Evolutionary conservation across 2,797 vertebrate species (phyloP), one percentile per base, ranked within the genome.

Genomic region (Antrozous pallidus): DNA sequence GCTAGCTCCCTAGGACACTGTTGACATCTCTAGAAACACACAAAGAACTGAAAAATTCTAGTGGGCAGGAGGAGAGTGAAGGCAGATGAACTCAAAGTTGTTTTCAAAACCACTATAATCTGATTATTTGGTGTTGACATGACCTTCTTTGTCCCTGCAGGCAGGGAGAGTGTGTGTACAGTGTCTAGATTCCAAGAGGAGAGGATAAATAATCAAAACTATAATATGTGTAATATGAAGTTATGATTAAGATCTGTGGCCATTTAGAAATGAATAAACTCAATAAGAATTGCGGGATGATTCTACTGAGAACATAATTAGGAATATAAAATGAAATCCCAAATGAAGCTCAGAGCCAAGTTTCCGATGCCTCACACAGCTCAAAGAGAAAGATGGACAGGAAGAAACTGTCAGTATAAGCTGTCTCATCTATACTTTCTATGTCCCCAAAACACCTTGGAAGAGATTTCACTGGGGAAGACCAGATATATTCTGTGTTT

Each of bases 341-440:
- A 86, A 75, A 45, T 18, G 63, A 20, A 16, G 47, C 51, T 74
- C 71, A n/a, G 5, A 69, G 16, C 13, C 38, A 58, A 65, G 20
- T 1, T 17, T 67, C 56, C 14, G 63, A 22, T 69, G 6, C 10
- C 14, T 71, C 13, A 0, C 7, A 8, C 31, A 67, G 45, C 26
- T 77, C 10, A 24, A 38, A 49, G 40, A 38, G 24, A 69, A 4
- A 71, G 87, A 69, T 47, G 26, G 22, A 17, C n/a, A 65, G n/a
- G 31, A 86, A 88, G 61, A 79, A 92, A 94, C n/a, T n/a, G n/a
- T n/a, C n/a, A n/a, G n/a, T n/a, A 38, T 14, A 49, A 78, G 28
- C 47, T 24, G 67, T n/a, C 17, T 6, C 26, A 38, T 87, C 61
- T 22, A 73, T 5, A 77, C 9, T 54, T 63, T 33, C 13, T 47